A percentile compares a stretch with the other conserved stretches of the same genome.
Conservation (phyloP, 1,140 invertebrate genomes). For the Calliphora vicina region DNA sequence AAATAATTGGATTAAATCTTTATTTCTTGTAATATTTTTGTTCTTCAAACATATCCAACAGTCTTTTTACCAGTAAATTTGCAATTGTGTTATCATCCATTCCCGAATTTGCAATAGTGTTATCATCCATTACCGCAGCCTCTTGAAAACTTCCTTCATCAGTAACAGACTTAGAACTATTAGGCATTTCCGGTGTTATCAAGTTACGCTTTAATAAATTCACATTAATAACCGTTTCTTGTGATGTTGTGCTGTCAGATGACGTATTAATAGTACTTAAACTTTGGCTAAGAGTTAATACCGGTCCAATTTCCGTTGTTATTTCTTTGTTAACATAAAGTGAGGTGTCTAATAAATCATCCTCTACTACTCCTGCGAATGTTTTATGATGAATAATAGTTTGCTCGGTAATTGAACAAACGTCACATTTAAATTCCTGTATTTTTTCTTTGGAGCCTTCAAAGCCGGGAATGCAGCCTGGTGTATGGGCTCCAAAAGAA, state of each 20-base stretch:
- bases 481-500: conserved; percentile 34
- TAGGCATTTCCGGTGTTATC: background rate
- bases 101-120: too few relatives aligned
- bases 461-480: conserved; percentile 21
- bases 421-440: conserved; percentile 34
- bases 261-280: background rate
- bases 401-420: conserved; percentile 21
- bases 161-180: background rate
- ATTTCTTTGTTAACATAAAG: background rate
- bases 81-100: too few relatives aligned
- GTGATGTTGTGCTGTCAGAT: background rate
- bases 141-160: background rate
- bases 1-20: too few relatives aligned
- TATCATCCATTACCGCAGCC: background rate
- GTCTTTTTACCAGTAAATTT: too few relatives aligned
- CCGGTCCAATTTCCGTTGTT: background rate
- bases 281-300: background rate
- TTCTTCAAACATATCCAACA: too few relatives aligned
- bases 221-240: background rate
- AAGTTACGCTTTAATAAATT: background rate
- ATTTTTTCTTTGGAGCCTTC: conserved; percentile 8
- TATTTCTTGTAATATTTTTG: too few relatives aligned
- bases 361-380: background rate
- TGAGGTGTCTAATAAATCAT: background rate
- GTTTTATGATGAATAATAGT: background rate